Base-by-base conservation (phyloP, 2,888 invertebrate genomes). In the Platerodrilus igneus region DNA sequence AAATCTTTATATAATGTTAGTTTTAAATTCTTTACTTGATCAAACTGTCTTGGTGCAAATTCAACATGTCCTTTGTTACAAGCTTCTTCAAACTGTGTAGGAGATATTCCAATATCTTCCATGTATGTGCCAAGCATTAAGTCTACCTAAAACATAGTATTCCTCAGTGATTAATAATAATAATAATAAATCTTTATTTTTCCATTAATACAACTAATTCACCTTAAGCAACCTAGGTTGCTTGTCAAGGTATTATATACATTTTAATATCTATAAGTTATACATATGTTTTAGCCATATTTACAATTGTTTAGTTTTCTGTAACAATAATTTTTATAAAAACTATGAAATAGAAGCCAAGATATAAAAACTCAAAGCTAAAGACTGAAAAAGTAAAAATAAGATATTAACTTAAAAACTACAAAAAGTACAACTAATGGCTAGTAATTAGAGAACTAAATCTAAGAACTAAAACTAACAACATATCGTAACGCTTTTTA, bases 81-180 rank as follows among this genome's bases (percentile, higher is more conserved):
- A 4, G 90, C 90, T 31, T 78, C 73, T 65, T 90, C 88, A 60
- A 92, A 90, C 62, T 93, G 89, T 50, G 90, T 86, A 0, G 90
- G 82, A 0, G 84, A 79, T 51, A 94, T 90, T 28, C 86, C 86
- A 62, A 92, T 83, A 58, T 94, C 94, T 54, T 91, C 89, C 86
- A 92, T 91, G 60, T 91, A 93, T 38, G 86, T 89, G 25, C 89
- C 86, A 26, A 94, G 72, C 80, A 94, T 83, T 37, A 84, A 79
- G 60, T 92, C 92, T n/a, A 93, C 85, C 83, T 83, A 52, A 14
- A 41, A n/a, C 6, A 8, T 8, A 37, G 9, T 3, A 26, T 30
- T 29, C 25, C 2, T 28, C 14, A 28, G 4, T 32, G 8, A 11
- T 17, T 32, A 35, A 31, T 23, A 26, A 34, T 8, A 34, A 23